A percentile compares a stretch with the other conserved stretches of the same genome.
phyloP scores from a whole-genome alignment of 37 sponge, comb jelly and placozoan genomes.

The Hexactinellida sp. region DNA sequence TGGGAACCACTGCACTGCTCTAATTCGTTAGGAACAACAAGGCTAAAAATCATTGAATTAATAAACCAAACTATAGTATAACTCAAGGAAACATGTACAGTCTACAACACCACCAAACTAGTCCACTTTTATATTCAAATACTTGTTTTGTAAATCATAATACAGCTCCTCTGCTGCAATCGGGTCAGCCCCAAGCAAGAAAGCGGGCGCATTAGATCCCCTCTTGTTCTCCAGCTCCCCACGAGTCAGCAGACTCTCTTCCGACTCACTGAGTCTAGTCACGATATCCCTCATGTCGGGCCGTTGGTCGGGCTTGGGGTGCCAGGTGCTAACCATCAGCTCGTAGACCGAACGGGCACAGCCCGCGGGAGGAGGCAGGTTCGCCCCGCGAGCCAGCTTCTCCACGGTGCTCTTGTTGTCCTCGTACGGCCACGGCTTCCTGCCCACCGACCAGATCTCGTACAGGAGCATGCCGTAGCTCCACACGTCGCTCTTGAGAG shows the following conservation, averaged over 20 bases:
- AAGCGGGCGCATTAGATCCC: not conserved
- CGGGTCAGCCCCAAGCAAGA: not conserved
- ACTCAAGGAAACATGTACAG: no score
- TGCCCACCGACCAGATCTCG: slow-evolving; percentile 8
- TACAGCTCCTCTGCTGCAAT: not conserved
- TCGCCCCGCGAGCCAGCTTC: not conserved
- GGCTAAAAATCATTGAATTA: no score
- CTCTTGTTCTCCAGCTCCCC: not conserved
- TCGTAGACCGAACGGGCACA: not conserved
- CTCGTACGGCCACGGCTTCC: slow-evolving; percentile 2
- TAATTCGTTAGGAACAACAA: no score
- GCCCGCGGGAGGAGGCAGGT: not conserved
- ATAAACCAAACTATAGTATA: no score
- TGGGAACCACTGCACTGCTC: no score
- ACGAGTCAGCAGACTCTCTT: not conserved
- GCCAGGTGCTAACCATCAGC: slow-evolving; percentile 4
- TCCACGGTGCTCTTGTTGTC: not conserved
- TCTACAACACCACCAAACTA: no score
- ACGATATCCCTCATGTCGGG: not conserved
- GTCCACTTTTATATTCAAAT: not conserved
- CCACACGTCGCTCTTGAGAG: slow-evolving; percentile 8
- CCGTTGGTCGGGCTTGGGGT: not conserved
- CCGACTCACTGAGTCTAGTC: not conserved
- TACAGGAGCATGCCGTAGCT: slow-evolving; percentile 11
- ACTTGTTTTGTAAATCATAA: not conserved